Percentiles rank a stretch among this genome's conserved stretches.
phyloP scores from a whole-genome alignment of 2,888 invertebrate genomes.

The Adelphocoris suturalis region DNA sequence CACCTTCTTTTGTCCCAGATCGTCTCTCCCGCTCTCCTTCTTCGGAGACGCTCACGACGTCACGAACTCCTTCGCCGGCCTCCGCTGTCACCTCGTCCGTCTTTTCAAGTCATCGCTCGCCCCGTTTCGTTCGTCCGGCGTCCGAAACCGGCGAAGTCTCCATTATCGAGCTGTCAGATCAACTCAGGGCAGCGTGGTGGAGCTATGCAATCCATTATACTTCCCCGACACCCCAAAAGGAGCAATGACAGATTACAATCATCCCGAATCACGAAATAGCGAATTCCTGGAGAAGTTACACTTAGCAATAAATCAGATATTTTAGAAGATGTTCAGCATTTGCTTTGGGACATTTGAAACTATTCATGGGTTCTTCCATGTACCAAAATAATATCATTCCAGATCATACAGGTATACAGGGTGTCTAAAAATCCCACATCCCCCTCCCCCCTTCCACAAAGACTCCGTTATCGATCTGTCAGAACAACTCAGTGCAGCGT shows the following conservation, averaged over 20 bases:
- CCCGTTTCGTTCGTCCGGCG: not conserved
- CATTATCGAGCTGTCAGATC: not conserved
- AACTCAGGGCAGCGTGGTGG: not conserved
- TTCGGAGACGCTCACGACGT: slow-evolving; percentile 16
- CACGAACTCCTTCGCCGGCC: not conserved
- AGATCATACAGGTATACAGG: no score
- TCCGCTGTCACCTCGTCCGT: not conserved
- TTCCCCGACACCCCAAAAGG: no score
- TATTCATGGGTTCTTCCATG: no score
- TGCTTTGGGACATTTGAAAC: no score
- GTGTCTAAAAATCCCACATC: no score
- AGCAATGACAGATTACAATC: no score
- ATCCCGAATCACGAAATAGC: no score
- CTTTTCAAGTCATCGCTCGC: not conserved
- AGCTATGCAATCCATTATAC: not conserved
- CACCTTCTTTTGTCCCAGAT: slow-evolving; percentile 9
- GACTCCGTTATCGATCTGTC: not conserved
- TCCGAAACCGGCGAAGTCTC: not conserved
- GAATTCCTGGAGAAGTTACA: no score
- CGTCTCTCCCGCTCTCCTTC: not conserved
- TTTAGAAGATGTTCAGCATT: no score
- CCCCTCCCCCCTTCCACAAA: no score
- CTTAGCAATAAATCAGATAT: no score
- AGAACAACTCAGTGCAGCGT: not conserved
- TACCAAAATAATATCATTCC: no score